phyloP scores from a whole-genome alignment of 92 coral and sea anemone species.

The Micromussa lordhowensis region DNA sequence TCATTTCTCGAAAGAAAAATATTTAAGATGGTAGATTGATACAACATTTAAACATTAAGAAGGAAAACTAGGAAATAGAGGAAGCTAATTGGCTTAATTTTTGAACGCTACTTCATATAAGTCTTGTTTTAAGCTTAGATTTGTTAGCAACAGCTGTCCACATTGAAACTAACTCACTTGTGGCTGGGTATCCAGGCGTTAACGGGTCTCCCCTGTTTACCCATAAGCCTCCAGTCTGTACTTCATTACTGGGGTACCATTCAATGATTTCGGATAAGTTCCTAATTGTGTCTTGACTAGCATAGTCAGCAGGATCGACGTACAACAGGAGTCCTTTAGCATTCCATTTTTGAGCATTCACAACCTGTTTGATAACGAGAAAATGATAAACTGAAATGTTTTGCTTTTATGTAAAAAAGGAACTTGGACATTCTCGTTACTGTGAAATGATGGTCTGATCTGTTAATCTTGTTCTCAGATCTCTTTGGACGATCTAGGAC shows the following conservation, averaged over 20 bases:
- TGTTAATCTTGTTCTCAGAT: too few species aligned
- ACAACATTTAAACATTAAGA: too few species aligned
- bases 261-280: slow-evolving; percentile 55
- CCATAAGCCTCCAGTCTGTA: slow-evolving; percentile 79
- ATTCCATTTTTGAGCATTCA: slow-evolving; percentile 78
- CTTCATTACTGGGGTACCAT: slow-evolving; percentile 81
- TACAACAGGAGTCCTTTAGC: slow-evolving; percentile 82
- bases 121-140: background rate
- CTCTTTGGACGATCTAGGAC: background rate
- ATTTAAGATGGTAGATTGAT: too few species aligned
- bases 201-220: slow-evolving; percentile 85
- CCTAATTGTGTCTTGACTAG: slow-evolving; percentile 1
- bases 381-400: background rate
- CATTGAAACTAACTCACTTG: slow-evolving; percentile 44
- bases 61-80: too few species aligned
- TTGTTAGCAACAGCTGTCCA: background rate
- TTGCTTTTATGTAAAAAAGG: background rate
- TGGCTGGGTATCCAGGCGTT: slow-evolving; percentile 92
- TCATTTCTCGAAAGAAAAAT: too few species aligned
- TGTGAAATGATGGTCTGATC: background rate
- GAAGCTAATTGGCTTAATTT: background rate
- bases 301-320: slow-evolving; percentile 86
- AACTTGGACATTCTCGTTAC: background rate
- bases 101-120: background rate
- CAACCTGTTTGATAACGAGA: slow-evolving; percentile 59